These are phyloP conservation scores for Pelecanus crispus DNA, from an alignment of 2,113 vertebrate species.

Conservation along the genomic window DNA sequence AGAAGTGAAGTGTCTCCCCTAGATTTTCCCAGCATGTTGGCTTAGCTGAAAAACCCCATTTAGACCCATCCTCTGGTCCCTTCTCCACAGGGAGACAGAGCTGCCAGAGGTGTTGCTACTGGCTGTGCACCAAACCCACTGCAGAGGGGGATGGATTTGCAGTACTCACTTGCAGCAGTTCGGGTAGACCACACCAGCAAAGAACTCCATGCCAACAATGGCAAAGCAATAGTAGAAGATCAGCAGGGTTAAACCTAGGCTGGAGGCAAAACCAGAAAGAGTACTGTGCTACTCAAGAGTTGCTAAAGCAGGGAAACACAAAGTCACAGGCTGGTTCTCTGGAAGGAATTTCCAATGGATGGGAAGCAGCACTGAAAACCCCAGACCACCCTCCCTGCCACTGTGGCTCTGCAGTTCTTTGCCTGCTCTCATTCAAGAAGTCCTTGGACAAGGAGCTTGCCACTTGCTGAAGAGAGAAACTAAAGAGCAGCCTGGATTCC, in stretches of 20 bases:
- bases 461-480: neutral
- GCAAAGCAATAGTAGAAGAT: constrained; percentile 99
- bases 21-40: neutral
- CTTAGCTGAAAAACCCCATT: neutral
- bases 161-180: constrained; percentile 97
- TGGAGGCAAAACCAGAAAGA: constrained; percentile 53
- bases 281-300: neutral
- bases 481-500: neutral
- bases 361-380: neutral
- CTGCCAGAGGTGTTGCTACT: neutral
- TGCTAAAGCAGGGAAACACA: neutral
- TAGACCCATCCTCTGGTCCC: neutral
- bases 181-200: constrained; percentile 85
- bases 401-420: neutral
- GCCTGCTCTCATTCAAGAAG: neutral
- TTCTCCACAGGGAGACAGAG: neutral
- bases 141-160: neutral
- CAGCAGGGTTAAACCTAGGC: constrained; percentile 92
- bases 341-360: neutral
- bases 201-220: constrained; percentile 98
- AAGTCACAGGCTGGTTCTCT: neutral
- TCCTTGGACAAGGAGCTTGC: neutral
- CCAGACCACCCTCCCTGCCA: neutral
- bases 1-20: neutral
- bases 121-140: neutral